A percentile compares a stretch with the other conserved stretches of the same genome.
Evolutionary conservation across 2,113 vertebrate genomes (phyloP).

Genomic region (Pristiophorus japonicus): DNA sequence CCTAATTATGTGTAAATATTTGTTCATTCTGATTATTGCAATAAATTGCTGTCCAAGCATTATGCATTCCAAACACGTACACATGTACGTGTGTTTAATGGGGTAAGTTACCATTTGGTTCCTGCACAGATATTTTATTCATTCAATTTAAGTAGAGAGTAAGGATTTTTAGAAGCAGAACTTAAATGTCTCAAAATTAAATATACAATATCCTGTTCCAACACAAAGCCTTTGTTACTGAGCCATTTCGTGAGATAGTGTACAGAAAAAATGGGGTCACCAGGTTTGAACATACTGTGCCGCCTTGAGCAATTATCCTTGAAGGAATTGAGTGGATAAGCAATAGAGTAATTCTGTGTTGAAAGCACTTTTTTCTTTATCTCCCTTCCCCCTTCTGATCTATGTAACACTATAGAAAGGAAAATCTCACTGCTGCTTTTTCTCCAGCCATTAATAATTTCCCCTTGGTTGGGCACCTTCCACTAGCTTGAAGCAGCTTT

Average conservation of each 20-base stretch:
- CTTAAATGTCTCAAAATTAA: neutral
- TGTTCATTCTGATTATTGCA: neutral
- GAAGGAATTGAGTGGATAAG: neutral
- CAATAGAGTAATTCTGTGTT: neutral
- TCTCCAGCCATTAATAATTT: neutral
- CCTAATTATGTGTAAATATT: neutral
- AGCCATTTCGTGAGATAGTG: neutral
- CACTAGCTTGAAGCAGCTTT: neutral
- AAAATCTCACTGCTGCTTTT: neutral
- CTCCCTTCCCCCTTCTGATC: neutral
- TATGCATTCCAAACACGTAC: neutral
- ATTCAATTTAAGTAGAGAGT: neutral
- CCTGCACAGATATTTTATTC: neutral
- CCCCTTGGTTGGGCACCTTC: neutral
- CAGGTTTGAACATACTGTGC: neutral
- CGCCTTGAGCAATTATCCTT: neutral
- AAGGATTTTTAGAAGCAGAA: neutral
- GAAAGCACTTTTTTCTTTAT: neutral
- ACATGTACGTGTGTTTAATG: neutral
- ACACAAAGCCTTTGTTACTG: neutral
- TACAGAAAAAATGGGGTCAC: neutral
- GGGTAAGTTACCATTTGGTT: neutral
- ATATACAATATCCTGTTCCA: neutral
- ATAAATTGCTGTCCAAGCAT: neutral
- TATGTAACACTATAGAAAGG: neutral